Conservation (phyloP, 2,113 vertebrate genomes). For the Thunnus thynnus region DNA sequence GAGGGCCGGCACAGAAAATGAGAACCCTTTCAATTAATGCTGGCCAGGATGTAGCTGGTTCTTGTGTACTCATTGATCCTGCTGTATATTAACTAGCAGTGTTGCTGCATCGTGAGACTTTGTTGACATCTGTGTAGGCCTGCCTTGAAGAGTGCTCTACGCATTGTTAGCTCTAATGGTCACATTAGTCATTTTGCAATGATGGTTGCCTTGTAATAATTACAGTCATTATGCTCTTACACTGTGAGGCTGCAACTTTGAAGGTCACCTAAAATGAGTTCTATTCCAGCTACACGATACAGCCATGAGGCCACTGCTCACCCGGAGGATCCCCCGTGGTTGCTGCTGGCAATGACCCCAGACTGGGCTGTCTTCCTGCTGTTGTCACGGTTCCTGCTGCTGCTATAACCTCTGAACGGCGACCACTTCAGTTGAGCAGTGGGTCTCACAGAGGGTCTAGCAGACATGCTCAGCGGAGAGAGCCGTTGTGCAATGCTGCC, state of each 20-base stretch:
- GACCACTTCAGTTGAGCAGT: too few relatives aligned
- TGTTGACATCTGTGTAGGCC: slow-evolving; percentile 55
- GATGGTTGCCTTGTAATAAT: slow-evolving; percentile 66
- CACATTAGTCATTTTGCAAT: slow-evolving; percentile 64
- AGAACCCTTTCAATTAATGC: slow-evolving; percentile 70
- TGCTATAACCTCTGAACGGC: too few relatives aligned
- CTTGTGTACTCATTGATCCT: slow-evolving; percentile 54
- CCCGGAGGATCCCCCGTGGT: too few relatives aligned
- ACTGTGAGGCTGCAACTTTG: slow-evolving; percentile 46
- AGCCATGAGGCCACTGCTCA: background rate
- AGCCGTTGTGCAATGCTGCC: too few relatives aligned
- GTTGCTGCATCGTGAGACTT: slow-evolving; percentile 48
- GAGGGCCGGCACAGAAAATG: slow-evolving; percentile 47
- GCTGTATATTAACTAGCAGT: slow-evolving; percentile 74
- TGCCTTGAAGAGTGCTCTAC: slow-evolving; percentile 19
- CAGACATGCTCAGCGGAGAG: too few relatives aligned
- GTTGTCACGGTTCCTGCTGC: too few relatives aligned
- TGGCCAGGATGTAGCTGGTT: slow-evolving; percentile 40
- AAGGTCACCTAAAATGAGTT: slow-evolving; percentile 65
- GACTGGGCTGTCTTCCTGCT: too few relatives aligned
- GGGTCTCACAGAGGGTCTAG: too few relatives aligned
- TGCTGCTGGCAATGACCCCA: too few relatives aligned
- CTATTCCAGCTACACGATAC: slow-evolving; percentile 3
- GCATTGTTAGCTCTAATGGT: slow-evolving; percentile 62
- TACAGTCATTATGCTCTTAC: slow-evolving; percentile 69